Evolutionary conservation across 2,113 vertebrate species (phyloP).

Genomic region (Ceyx margarethae): DNA sequence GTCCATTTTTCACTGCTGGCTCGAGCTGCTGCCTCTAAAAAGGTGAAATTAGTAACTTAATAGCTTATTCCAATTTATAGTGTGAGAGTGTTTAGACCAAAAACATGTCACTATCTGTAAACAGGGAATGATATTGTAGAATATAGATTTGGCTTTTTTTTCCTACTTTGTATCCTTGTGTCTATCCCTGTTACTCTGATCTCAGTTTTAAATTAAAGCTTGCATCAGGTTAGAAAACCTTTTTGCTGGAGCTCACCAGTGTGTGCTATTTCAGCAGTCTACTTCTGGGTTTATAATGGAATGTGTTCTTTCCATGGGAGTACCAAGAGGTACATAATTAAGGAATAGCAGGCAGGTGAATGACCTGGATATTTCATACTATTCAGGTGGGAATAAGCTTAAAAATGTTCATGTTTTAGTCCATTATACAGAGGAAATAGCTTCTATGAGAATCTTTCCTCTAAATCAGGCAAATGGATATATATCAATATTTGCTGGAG

Average conservation of each 20-base stretch:
- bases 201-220: not conserved
- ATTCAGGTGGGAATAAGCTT: not conserved
- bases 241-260: not conserved
- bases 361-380: conserved; percentile 24
- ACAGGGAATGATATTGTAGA: not conserved
- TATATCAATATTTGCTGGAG: conserved; percentile 58
- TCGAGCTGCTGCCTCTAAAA: too few relatives aligned
- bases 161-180: not conserved
- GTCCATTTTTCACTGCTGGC: too few relatives aligned
- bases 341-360: not conserved
- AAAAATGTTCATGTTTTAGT: not conserved
- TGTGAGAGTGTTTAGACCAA: not conserved
- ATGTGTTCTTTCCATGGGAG: not conserved
- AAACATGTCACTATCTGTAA: not conserved
- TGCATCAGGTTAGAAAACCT: not conserved
- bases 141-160: not conserved
- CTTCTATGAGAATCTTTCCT: conserved; percentile 24
- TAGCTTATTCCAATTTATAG: not conserved
- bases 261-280: not conserved
- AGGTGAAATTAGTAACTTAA: not conserved
- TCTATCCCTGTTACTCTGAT: not conserved
- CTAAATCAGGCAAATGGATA: conserved; percentile 6
- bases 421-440: conserved; percentile 41
- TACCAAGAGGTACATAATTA: not conserved
- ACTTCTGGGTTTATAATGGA: not conserved